These are phyloP conservation scores for Antedon mediterranea DNA, from an alignment of 53 echinoderm and acorn worm species.

Conservation along the genomic window DNA sequence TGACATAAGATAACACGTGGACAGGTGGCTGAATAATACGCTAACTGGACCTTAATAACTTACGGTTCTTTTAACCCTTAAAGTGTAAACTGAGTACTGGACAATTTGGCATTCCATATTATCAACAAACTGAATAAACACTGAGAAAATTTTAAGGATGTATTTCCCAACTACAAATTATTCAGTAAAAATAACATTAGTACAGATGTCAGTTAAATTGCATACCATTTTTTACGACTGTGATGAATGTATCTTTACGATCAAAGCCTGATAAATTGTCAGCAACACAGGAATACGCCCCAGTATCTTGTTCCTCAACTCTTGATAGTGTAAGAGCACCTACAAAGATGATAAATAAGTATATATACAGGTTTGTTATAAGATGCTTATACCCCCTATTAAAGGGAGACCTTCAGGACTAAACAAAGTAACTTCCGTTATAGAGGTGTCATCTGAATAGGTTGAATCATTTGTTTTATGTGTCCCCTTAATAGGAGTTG, in stretches of 20 bases:
- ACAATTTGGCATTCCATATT: neutral
- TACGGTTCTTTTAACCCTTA: neutral
- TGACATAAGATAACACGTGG: neutral
- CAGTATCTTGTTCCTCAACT: slow-evolving; percentile 35
- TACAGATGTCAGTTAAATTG: neutral
- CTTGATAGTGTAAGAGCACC: slow-evolving; percentile 46
- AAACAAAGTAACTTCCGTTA: too few species aligned
- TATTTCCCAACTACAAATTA: neutral
- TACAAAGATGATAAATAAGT: too few species aligned
- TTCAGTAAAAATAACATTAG: neutral
- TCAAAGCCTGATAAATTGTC: slow-evolving; percentile 68
- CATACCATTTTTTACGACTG: slow-evolving; percentile 40
- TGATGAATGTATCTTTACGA: slow-evolving; percentile 44
- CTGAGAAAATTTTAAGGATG: neutral
- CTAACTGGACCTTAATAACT: too few species aligned
- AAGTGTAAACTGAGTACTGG: neutral
- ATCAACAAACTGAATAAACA: neutral
- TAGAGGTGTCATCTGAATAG: too few species aligned
- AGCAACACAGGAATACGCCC: slow-evolving; percentile 63
- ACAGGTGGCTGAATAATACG: neutral
- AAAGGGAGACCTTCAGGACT: too few species aligned
- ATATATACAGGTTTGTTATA: too few species aligned
- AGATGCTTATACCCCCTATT: too few species aligned
- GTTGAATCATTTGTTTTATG: too few species aligned
- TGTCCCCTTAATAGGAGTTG: too few species aligned